These are phyloP conservation scores for Caenorhabditis wallacei DNA, from an alignment of 2,888 invertebrate genomes.

Conservation along the genomic window DNA sequence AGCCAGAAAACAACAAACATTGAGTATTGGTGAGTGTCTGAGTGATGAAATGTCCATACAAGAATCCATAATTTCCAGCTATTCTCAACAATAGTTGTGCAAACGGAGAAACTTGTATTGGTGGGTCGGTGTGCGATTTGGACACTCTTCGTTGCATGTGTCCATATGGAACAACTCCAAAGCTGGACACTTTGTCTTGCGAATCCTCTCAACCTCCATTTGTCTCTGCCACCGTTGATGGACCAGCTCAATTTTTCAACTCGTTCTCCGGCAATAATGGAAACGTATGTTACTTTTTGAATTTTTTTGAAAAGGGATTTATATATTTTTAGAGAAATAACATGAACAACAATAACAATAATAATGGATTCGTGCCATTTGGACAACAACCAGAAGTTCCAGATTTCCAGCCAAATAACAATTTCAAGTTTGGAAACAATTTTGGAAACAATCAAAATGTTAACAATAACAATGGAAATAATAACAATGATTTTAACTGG, in stretches of 20 bases:
- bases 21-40: constrained; percentile 75
- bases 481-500: constrained; percentile 53
- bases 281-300: constrained; percentile 21
- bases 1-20: constrained; percentile 73
- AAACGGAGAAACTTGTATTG: constrained; percentile 82
- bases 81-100: constrained; percentile 82
- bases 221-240: constrained; percentile 66
- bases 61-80: constrained; percentile 69
- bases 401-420: constrained; percentile 62
- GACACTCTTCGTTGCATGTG: constrained; percentile 78
- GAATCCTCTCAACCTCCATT: constrained; percentile 63
- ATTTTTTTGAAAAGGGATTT: not conserved
- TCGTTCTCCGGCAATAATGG: constrained; percentile 47
- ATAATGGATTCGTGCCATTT: constrained; percentile 52
- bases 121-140: constrained; percentile 82
- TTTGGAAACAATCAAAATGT: constrained; percentile 44
- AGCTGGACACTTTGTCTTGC: constrained; percentile 81
- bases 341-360: constrained; percentile 30
- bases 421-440: constrained; percentile 58
- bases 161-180: constrained; percentile 80
- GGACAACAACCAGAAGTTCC: constrained; percentile 35
- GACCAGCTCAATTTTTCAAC: constrained; percentile 62
- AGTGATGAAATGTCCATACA: not conserved
- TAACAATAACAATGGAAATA: constrained; percentile 29
- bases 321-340: constrained; percentile 42